Evolutionary conservation across 2,797 vertebrate genomes (phyloP).

Genomic region (Ptychobarbus kaznakovi): DNA sequence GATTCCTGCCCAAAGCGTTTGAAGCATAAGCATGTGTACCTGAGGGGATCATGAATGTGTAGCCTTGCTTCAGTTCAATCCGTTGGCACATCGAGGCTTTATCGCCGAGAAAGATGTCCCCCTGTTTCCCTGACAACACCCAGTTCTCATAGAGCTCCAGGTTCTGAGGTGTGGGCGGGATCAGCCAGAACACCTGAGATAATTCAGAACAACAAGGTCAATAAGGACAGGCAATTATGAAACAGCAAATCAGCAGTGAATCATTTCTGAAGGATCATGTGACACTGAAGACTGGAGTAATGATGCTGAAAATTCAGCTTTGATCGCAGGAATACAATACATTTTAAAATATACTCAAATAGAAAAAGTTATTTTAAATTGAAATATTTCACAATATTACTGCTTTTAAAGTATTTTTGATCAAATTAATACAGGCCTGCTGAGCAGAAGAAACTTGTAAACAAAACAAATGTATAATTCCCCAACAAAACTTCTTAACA

Average conservation of each 20-base stretch:
- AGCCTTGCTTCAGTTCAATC: slow-evolving; percentile 93
- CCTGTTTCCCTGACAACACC: slow-evolving; percentile 98
- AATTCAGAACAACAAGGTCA: slow-evolving; percentile 7
- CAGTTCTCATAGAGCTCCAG: slow-evolving; percentile 98
- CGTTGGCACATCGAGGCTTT: slow-evolving; percentile 93
- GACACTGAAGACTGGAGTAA: too few species aligned
- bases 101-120: slow-evolving; percentile 97
- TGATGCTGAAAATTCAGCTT: too few species aligned
- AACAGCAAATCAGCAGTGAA: background rate
- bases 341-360: too few species aligned
- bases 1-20: background rate
- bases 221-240: background rate
- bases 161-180: slow-evolving; percentile 94
- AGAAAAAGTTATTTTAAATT: too few species aligned
- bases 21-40: slow-evolving; percentile 71
- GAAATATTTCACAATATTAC: too few species aligned
- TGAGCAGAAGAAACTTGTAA: too few species aligned
- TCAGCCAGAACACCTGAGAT: slow-evolving; percentile 95
- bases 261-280: background rate
- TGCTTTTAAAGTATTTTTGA: too few species aligned
- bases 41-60: slow-evolving; percentile 98
- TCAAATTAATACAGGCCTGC: too few species aligned
- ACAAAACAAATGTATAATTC: too few species aligned
- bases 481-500: too few species aligned
- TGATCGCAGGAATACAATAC: too few species aligned